These are phyloP conservation scores for Orchestia grillus DNA, from an alignment of 1,140 invertebrate species.

Conservation along the genomic window DNA sequence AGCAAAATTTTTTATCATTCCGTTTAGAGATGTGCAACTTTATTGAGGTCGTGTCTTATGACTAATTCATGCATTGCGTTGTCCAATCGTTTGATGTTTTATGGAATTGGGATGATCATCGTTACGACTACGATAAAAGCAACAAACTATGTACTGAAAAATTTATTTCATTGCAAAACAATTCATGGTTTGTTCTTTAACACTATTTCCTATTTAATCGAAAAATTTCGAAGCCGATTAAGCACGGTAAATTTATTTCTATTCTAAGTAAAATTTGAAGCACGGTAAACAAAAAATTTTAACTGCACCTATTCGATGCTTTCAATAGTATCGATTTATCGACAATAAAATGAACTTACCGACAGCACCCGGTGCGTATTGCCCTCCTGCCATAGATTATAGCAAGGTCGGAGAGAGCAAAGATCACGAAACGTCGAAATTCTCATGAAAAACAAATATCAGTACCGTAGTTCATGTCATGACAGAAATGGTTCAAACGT, in stretches of 20 bases:
- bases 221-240: background rate
- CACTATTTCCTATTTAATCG: background rate
- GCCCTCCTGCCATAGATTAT: background rate
- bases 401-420: background rate
- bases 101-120: background rate
- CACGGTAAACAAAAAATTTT: background rate
- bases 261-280: background rate
- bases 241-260: background rate
- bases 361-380: constrained; percentile 30
- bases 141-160: background rate
- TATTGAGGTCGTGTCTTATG: background rate
- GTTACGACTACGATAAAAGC: background rate
- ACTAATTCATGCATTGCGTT: background rate
- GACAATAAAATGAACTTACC: constrained; percentile 13
- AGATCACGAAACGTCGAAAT: background rate
- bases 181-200: background rate
- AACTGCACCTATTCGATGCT: background rate
- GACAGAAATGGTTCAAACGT: background rate
- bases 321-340: background rate
- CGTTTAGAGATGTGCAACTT: background rate
- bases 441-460: background rate
- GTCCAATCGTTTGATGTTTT: background rate
- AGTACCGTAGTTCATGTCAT: background rate
- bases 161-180: background rate
- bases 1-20: background rate